These are phyloP conservation scores for Saccostrea glomerata DNA, from an alignment of 1,140 invertebrate species.

Conservation along the genomic window DNA sequence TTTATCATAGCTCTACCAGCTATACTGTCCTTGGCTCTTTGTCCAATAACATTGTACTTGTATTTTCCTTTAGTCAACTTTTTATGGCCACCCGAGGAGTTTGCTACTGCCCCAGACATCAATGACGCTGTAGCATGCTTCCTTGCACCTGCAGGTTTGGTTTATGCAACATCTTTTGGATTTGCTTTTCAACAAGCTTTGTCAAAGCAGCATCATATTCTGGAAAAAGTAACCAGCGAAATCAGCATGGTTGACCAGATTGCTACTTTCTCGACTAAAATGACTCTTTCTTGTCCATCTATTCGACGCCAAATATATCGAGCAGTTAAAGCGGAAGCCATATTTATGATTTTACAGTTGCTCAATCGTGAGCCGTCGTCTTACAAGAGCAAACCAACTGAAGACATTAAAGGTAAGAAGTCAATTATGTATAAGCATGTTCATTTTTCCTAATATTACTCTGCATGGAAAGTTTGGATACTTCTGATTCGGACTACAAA, in stretches of 20 bases:
- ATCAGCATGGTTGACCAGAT: constrained; percentile 68
- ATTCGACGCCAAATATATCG: constrained; percentile 57
- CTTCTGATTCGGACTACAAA: no score
- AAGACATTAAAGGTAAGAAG: constrained; percentile 64
- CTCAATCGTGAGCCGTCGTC: constrained; percentile 55
- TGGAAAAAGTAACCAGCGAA: constrained; percentile 64
- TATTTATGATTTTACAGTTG: constrained; percentile 70
- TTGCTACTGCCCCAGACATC: constrained; percentile 61
- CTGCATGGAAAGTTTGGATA: no score
- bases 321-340: constrained; percentile 66
- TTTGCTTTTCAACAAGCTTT: constrained; percentile 69
- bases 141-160: constrained; percentile 68
- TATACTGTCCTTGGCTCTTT: constrained; percentile 63
- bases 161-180: constrained; percentile 71
- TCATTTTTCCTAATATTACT: constrained; percentile 35
- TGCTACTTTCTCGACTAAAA: constrained; percentile 65
- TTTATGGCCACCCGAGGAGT: constrained; percentile 62
- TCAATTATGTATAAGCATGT: no score
- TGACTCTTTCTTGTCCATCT: constrained; percentile 46
- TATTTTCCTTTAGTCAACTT: constrained; percentile 60
- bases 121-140: constrained; percentile 71
- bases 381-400: constrained; percentile 55
- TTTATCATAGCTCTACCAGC: constrained; percentile 65
- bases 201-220: constrained; percentile 65
- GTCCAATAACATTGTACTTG: constrained; percentile 66